Conservation (phyloP, 37 sponge, comb jelly and placozoan genomes). For the Cladorhizidae sp. region DNA sequence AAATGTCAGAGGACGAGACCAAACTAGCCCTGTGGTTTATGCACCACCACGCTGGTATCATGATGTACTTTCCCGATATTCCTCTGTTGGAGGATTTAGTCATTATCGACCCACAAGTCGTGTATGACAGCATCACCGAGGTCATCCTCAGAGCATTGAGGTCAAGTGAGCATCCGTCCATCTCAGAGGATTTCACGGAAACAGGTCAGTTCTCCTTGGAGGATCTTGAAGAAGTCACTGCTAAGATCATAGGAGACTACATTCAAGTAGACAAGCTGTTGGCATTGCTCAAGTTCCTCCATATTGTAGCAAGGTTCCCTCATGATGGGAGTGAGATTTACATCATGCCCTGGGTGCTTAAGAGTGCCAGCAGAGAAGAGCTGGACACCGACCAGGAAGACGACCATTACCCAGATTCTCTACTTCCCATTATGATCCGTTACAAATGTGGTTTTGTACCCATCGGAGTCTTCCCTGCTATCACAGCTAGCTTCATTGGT, state of each 20-base stretch:
- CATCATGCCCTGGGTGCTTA: neutral
- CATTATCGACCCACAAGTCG: conserved; percentile 16
- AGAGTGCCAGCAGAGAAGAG: neutral
- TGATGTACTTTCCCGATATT: conserved; percentile 23
- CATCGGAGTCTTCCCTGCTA: conserved; percentile 2
- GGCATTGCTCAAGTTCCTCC: neutral
- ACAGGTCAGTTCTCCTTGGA: conserved; percentile 11
- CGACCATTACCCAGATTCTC: neutral
- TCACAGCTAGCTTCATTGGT: neutral
- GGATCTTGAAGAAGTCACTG: neutral
- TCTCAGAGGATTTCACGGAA: neutral
- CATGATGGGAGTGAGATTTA: neutral
- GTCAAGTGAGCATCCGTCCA: neutral
- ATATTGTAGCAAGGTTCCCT: neutral
- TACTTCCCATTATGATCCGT: neutral
- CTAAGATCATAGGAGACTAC: neutral
- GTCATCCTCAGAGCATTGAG: conserved; percentile 15
- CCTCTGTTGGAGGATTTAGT: conserved; percentile 1
- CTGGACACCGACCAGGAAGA: neutral
- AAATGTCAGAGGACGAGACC: neutral
- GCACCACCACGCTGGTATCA: conserved; percentile 14
- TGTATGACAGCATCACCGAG: conserved; percentile 9
- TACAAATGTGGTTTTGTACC: conserved; percentile 4
- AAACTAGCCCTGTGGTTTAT: conserved; percentile 10
- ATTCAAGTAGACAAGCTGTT: neutral